Base-by-base conservation (phyloP, 2,113 vertebrate species). In the Cyprinodon tularosa region DNA sequence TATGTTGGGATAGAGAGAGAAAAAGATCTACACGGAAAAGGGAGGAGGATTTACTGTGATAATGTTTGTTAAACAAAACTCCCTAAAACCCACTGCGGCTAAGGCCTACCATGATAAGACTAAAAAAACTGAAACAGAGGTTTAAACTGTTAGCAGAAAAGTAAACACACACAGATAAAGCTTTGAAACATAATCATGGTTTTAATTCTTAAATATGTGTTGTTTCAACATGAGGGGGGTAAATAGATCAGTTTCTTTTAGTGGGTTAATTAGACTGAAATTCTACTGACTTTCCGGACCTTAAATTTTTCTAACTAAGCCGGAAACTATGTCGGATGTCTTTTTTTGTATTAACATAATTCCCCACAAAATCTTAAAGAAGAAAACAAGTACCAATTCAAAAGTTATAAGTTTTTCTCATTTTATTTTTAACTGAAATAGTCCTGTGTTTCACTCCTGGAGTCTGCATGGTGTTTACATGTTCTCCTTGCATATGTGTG, bases 101-200 rank as follows among this genome's bases (percentile, higher is more conserved):
- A 42, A 7, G 15, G 6, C 17, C 50, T 53, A 17, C 50, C 20
- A 7, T 20, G 50, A 53, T 53, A 53, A 17, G 6, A 17, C 1
- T 13, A 8, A 22, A 8, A 4, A 59, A 59, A 5, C 17, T 15
- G 15, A 8, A 37, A 14, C 39, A 15, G 7, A 17, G n/a, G 53
- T 38, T 3, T n/a, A 10, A 68, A 60, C 5, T 15, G 22, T 36
- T 57, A 72, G 53, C 7, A 13, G 5, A 60, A 4, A 36, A 22
- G 48, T 7, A 44, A 42, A 3, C 60, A 7, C 12, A 7, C 0
- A 64, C 57, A 53, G 62, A 76, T 10, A 20, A 2, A 74, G 63
- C n/a, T 40, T 69, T 12, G 13, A 22, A 20, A 68, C 75, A 75
- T 66, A 66, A 74, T 74, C 36, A 71, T 61, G 3, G 70, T 61